Base-by-base conservation (phyloP, 2,113 vertebrate species). In the Poecilia latipinna region DNA sequence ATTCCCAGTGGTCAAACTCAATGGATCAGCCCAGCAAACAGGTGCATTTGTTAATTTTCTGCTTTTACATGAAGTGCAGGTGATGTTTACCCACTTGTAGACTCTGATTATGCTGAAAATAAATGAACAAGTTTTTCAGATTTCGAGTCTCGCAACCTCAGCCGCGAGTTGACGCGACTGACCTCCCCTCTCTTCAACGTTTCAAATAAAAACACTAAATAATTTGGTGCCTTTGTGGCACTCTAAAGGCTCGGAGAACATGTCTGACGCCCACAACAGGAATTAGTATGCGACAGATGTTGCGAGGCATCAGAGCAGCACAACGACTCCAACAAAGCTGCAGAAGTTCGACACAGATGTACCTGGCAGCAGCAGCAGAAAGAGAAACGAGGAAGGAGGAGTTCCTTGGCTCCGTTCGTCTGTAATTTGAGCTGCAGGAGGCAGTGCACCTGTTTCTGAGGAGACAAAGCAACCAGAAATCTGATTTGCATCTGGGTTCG, bases 221-320 rank as follows among this genome's bases (percentile, higher is more conserved):
- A 39, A 1, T 69, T 66, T 80, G 74, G 68, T 78, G 0, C 28
- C 61, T 79, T 26, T 63, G 60, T 68, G 75, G 24, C 68, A 35
- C 72, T 31, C 4, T 32, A 72, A 67, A 82, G 71, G 65, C 64
- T 39, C 65, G 26, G 8, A 63, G 68, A 67, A 51, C 65, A 57
- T 31, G 0, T 29, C 81, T 28, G 57, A 74, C 72, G 22, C 78
- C 82, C 66, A 79, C 76, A 62, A 29, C 44, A 6, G 39, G 12
- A 62, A 81, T 89, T 68, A 78, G 82, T 72, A 88, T 83, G 79
- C 82, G 72, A 51, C 73, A 78, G 76, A 61, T 80, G 75, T 57
- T 63, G 65, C 19, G 28, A 65, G 76, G 86, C 67, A 31, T 75
- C 70, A 44, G 24, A 71, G 69, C 68, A 62, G 67, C 74, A 61